Evolutionary conservation across 2,888 invertebrate species (phyloP).

Genomic region (Leptinotarsa tumamoca): DNA sequence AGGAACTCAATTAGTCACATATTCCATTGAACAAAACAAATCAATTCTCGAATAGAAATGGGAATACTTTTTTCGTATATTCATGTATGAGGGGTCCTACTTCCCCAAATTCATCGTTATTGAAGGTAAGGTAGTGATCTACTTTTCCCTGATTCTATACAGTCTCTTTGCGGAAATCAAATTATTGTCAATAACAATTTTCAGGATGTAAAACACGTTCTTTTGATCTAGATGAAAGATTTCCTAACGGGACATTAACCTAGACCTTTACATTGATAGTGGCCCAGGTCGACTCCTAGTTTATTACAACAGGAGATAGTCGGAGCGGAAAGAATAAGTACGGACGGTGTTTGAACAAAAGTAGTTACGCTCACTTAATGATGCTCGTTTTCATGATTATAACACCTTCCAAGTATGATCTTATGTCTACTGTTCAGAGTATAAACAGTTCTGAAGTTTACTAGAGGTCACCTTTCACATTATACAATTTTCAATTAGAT

Average conservation of each 20-base stretch:
- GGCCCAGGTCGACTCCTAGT: conserved; percentile 16
- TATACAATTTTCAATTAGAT: conserved; percentile 3
- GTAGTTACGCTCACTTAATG: neutral
- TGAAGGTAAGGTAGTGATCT: too few relatives aligned
- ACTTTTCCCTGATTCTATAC: neutral
- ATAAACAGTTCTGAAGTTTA: conserved; percentile 20
- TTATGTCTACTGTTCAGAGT: neutral
- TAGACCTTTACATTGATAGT: conserved; percentile 35
- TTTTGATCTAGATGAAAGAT: conserved; percentile 28
- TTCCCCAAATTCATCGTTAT: too few relatives aligned
- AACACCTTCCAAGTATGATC: neutral
- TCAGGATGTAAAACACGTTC: neutral
- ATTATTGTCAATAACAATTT: neutral
- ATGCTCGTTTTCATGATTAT: neutral
- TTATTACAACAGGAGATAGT: neutral
- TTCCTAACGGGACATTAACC: conserved; percentile 39
- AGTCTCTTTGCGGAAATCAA: neutral
- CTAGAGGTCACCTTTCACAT: conserved; percentile 44
- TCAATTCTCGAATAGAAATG: too few relatives aligned
- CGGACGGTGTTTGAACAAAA: neutral
- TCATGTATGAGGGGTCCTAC: too few relatives aligned
- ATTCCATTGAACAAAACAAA: too few relatives aligned
- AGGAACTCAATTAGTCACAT: too few relatives aligned
- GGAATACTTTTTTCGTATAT: too few relatives aligned
- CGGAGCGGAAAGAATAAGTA: neutral